Conservation (phyloP, 2,113 vertebrate species). For the Alexandromys fortis region DNA sequence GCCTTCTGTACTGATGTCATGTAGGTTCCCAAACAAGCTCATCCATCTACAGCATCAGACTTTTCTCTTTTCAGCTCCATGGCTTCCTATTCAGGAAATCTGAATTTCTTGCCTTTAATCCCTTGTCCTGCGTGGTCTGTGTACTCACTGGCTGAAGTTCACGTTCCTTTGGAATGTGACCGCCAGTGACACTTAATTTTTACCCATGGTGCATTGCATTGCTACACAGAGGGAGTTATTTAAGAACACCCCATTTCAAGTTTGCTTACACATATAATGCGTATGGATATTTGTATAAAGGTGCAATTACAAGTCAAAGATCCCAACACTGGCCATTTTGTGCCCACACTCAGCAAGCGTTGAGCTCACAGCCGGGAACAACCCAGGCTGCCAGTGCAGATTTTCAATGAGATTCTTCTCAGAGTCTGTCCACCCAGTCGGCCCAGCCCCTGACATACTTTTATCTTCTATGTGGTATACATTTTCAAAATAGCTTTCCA, state of each 20-base stretch:
- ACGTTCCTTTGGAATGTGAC: slow-evolving; percentile 65
- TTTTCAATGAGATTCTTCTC: background rate
- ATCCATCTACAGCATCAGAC: background rate
- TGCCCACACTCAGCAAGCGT: background rate
- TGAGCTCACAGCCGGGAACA: background rate
- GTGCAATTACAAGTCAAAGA: slow-evolving; percentile 47
- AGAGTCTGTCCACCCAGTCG: background rate
- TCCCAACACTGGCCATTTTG: background rate
- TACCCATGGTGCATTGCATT: slow-evolving; percentile 12
- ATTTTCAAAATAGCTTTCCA: background rate
- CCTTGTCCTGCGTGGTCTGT: background rate
- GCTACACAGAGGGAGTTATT: background rate
- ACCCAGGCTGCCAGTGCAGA: background rate
- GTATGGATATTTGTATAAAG: slow-evolving; percentile 58
- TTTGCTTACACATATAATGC: slow-evolving; percentile 6
- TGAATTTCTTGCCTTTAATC: background rate
- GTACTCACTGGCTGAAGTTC: background rate
- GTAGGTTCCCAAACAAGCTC: background rate
- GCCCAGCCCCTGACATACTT: background rate
- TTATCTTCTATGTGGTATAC: slow-evolving; percentile 1
- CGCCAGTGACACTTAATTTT: slow-evolving; percentile 48
- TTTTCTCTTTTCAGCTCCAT: background rate
- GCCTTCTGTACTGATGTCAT: background rate
- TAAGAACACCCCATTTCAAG: slow-evolving; percentile 67
- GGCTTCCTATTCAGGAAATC: background rate